Percentiles rank a stretch among this genome's conserved stretches.
phyloP scores from a whole-genome alignment of 2,113 vertebrate genomes.

The Hippocampus comes region DNA sequence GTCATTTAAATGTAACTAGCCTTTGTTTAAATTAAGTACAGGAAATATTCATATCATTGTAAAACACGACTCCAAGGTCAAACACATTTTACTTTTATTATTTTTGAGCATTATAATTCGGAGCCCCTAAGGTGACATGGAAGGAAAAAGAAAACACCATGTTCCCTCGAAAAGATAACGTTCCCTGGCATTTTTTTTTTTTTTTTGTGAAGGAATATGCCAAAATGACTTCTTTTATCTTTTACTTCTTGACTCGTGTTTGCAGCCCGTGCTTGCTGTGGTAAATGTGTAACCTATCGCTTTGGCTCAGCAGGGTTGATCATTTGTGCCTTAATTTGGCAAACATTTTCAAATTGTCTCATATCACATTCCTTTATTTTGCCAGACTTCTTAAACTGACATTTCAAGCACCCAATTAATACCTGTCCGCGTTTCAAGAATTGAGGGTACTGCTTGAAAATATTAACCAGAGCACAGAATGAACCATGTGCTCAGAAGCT shows the following conservation, averaged over 20 bases:
- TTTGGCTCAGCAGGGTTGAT: not conserved
- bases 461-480: not conserved
- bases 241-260: not conserved
- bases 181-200: too few species aligned
- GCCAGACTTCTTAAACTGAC: too few species aligned
- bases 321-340: not conserved
- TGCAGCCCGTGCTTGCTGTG: not conserved
- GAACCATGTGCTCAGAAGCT: not conserved
- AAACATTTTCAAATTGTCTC: not conserved
- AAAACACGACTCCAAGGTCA: conserved; percentile 42
- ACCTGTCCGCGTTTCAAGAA: not conserved
- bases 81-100: not conserved
- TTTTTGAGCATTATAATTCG: not conserved
- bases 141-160: too few species aligned
- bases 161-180: too few species aligned
- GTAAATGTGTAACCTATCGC: too few species aligned
- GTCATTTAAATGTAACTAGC: not conserved
- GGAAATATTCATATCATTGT: conserved; percentile 1
- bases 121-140: too few species aligned
- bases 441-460: not conserved
- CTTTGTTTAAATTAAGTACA: not conserved
- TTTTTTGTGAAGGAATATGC: not conserved
- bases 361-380: not conserved
- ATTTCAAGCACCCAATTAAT: too few species aligned
- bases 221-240: not conserved